These are phyloP conservation scores for Petrolisthes manimaculis DNA, from an alignment of 2,888 invertebrate genomes.

Conservation along the genomic window DNA sequence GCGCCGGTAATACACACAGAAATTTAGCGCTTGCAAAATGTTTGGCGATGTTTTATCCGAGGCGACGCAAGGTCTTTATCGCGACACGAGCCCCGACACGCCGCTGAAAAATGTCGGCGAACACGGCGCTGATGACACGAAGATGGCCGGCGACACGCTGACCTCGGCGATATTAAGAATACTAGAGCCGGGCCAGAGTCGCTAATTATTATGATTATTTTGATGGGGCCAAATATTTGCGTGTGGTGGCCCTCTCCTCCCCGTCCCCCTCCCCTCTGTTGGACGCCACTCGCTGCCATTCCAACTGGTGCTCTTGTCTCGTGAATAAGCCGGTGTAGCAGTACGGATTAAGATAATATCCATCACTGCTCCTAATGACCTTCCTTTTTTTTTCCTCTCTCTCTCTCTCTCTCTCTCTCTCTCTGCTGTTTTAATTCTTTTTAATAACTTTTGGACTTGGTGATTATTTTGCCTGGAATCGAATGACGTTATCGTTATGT, in stretches of 20 bases:
- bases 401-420: neutral
- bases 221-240: slow-evolving; percentile 6
- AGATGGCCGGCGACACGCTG: slow-evolving; percentile 15
- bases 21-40: slow-evolving; percentile 10
- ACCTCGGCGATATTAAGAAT: neutral
- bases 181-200: neutral
- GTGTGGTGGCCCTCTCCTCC: neutral
- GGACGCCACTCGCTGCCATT: neutral
- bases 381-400: too few relatives aligned
- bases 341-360: slow-evolving; percentile 2
- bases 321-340: neutral
- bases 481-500: neutral
- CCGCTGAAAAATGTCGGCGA: neutral
- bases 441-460: slow-evolving; percentile 10
- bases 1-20: neutral
- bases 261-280: too few relatives aligned
- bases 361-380: neutral
- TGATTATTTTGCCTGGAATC: slow-evolving; percentile 8
- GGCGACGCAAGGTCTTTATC: neutral
- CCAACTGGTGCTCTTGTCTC: neutral
- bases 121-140: slow-evolving; percentile 3
- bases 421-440: neutral
- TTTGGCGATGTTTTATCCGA: slow-evolving; percentile 15
- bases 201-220: neutral
- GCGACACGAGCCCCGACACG: neutral